Percentiles rank a stretch among this genome's conserved stretches.
Evolutionary conservation across 2,113 vertebrate genomes (phyloP).

Genomic region (Pterophyllum scalare): DNA sequence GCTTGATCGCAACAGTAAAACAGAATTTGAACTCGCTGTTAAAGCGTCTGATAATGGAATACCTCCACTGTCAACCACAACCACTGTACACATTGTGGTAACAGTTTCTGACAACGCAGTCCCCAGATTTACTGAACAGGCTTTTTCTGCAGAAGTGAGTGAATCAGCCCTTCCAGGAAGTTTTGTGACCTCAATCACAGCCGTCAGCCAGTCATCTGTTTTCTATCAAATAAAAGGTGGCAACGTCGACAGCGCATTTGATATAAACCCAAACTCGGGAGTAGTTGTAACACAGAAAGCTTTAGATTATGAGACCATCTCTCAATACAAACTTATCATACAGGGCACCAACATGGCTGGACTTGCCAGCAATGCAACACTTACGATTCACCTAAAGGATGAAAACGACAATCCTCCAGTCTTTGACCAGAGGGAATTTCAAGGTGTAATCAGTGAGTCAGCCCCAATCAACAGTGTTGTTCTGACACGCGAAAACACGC

Average conservation of each 20-base stretch:
- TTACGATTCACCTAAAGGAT: constrained; percentile 89
- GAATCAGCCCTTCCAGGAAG: constrained; percentile 85
- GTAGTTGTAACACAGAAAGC: constrained; percentile 88
- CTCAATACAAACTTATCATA: constrained; percentile 86
- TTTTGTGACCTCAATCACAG: constrained; percentile 88
- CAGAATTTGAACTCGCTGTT: constrained; percentile 88
- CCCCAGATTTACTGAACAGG: constrained; percentile 89
- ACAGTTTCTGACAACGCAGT: constrained; percentile 93
- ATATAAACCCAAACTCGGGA: constrained; percentile 94
- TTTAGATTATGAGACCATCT: constrained; percentile 90
- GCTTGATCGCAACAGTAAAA: constrained; percentile 88
- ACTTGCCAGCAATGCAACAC: constrained; percentile 86
- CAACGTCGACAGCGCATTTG: constrained; percentile 86
- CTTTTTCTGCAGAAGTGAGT: constrained; percentile 90
- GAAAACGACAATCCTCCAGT: constrained; percentile 94
- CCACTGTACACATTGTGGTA: constrained; percentile 86
- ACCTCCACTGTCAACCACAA: constrained; percentile 86
- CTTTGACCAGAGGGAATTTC: constrained; percentile 88
- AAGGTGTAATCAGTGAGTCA: constrained; percentile 90
- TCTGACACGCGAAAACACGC: constrained; percentile 87
- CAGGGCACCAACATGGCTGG: constrained; percentile 98
- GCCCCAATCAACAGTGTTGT: constrained; percentile 90
- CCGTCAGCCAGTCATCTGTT: constrained; percentile 92
- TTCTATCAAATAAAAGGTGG: constrained; percentile 94
- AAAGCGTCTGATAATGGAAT: constrained; percentile 91